phyloP scores from a whole-genome alignment of 1,140 invertebrate species.

The Prorops nasuta region DNA sequence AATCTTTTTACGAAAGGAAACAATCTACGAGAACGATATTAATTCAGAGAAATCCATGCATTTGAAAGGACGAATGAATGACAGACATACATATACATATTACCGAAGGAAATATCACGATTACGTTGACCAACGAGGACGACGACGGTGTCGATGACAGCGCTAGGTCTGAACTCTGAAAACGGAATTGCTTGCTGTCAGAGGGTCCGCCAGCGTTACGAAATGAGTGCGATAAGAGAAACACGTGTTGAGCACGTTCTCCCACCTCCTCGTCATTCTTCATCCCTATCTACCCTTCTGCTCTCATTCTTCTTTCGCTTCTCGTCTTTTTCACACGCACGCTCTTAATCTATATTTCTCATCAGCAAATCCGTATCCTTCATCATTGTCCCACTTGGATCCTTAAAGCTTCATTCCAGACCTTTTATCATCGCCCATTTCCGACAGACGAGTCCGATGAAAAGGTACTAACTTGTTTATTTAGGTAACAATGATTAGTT shows the following conservation, averaged over 20 bases:
- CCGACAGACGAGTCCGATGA: too few species aligned
- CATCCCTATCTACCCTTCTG: not conserved
- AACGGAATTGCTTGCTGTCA: too few species aligned
- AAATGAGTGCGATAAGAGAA: slow-evolving; percentile 48
- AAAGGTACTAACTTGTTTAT: too few species aligned
- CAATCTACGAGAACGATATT: too few species aligned
- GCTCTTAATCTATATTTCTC: slow-evolving; percentile 21
- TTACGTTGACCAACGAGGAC: not conserved
- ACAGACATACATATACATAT: too few species aligned
- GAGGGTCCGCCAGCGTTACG: slow-evolving; percentile 20
- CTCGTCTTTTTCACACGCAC: slow-evolving; percentile 6
- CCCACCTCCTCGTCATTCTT: slow-evolving; percentile 13
- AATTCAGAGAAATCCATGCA: too few species aligned
- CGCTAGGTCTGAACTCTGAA: too few species aligned
- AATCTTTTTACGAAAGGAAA: too few species aligned
- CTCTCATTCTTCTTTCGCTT: slow-evolving; percentile 2
- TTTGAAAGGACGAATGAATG: too few species aligned
- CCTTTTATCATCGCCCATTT: too few species aligned
- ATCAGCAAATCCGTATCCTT: not conserved
- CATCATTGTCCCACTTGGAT: slow-evolving; percentile 14
- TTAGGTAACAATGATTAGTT: too few species aligned
- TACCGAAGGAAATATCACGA: too few species aligned
- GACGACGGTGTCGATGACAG: not conserved
- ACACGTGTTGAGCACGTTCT: slow-evolving; percentile 50
- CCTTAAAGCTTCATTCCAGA: slow-evolving; percentile 4